A percentile compares a stretch with the other conserved stretches of the same genome.
Evolutionary conservation across 2,797 vertebrate species (phyloP).

Genomic region (Coranthus polyacanthus): DNA sequence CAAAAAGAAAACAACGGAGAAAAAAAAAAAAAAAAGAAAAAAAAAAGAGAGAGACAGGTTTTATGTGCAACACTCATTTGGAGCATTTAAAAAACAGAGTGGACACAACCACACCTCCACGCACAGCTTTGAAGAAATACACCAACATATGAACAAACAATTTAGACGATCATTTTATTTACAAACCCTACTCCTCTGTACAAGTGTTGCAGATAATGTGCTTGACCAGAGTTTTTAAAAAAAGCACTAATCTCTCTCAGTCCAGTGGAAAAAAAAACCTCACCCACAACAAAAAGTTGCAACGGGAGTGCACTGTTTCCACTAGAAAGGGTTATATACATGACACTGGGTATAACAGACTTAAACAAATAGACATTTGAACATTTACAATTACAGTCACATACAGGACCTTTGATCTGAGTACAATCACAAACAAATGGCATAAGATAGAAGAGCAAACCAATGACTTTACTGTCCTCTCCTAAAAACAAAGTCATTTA

Average conservation of each 20-base stretch:
- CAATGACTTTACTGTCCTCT: slow-evolving; percentile 57
- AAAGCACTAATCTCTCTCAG: slow-evolving; percentile 72
- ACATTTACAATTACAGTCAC: slow-evolving; percentile 82
- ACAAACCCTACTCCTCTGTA: slow-evolving; percentile 85
- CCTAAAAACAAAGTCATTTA: slow-evolving; percentile 59
- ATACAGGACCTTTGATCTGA: slow-evolving; percentile 73
- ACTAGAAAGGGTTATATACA: slow-evolving; percentile 78
- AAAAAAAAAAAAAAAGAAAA: slow-evolving; percentile 53
- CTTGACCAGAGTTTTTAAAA: slow-evolving; percentile 72
- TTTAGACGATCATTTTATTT: slow-evolving; percentile 88
- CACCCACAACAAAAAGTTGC: slow-evolving; percentile 73
- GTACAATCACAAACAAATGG: slow-evolving; percentile 77
- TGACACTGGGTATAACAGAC: slow-evolving; percentile 76
- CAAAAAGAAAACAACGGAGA: slow-evolving; percentile 52
- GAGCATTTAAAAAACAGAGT: slow-evolving; percentile 28
- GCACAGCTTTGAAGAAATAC: slow-evolving; percentile 83
- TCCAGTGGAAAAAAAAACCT: slow-evolving; percentile 68
- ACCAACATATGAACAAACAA: slow-evolving; percentile 84
- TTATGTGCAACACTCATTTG: slow-evolving; percentile 59
- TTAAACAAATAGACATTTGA: slow-evolving; percentile 76
- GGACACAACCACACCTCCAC: slow-evolving; percentile 67
- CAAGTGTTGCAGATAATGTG: slow-evolving; percentile 79
- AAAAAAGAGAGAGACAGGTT: slow-evolving; percentile 52
- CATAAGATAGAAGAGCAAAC: slow-evolving; percentile 63
- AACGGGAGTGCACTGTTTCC: slow-evolving; percentile 75